phyloP scores from a whole-genome alignment of 2,888 invertebrate genomes.

The Mystacides longicornis region DNA sequence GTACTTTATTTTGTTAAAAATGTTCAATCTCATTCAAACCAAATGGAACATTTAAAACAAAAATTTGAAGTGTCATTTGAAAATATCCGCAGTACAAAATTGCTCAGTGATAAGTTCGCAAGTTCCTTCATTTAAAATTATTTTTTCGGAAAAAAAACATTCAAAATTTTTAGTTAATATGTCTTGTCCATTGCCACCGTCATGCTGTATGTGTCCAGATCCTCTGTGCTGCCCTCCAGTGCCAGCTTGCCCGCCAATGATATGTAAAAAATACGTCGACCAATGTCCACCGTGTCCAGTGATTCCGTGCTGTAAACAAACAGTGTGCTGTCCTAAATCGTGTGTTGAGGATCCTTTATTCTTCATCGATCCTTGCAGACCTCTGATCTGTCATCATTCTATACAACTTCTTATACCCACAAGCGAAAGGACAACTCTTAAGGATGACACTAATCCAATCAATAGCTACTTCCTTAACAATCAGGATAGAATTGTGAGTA shows the following conservation, averaged over 20 bases:
- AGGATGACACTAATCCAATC: background rate
- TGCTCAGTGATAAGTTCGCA: background rate
- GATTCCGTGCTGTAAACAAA: conserved; percentile 2
- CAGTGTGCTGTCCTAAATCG: conserved; percentile 7
- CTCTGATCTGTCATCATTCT: conserved; percentile 9
- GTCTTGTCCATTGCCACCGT: conserved; percentile 3
- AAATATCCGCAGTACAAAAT: background rate
- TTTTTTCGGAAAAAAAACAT: background rate
- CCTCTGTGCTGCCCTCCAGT: background rate
- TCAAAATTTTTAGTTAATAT: background rate
- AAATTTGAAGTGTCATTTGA: background rate
- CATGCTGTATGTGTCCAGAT: background rate
- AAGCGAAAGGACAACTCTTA: background rate
- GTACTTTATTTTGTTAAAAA: background rate
- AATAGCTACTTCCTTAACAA: background rate
- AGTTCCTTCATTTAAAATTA: background rate
- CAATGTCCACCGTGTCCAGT: conserved; percentile 10
- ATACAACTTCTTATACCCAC: conserved; percentile 8
- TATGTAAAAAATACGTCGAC: background rate
- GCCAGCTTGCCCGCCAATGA: background rate
- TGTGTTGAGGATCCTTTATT: background rate
- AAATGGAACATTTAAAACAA: background rate
- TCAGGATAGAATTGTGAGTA: background rate
- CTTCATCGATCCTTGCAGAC: conserved; percentile 14
- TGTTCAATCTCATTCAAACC: background rate